Evolutionary conservation across 2,888 invertebrate species (phyloP), one percentile per base, ranked within the genome.

Genomic region (Drepana falcataria): DNA sequence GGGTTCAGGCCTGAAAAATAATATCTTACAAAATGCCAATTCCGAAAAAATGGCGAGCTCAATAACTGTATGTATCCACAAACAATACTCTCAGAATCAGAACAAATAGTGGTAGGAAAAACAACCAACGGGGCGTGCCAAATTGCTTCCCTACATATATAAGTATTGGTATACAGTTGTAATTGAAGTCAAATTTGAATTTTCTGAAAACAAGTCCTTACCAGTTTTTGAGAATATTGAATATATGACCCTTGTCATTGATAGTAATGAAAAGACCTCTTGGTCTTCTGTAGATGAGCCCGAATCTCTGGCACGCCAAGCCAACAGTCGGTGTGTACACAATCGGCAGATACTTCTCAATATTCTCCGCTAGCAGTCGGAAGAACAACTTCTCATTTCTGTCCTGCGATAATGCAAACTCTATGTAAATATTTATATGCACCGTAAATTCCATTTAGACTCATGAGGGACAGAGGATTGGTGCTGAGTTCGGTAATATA

Each of bases 291-390:
- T 97, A 98, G 79, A 99, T 97, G 61, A 98, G 94, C 49, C 99
- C 99, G 77, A 98, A 99, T 76, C 97, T 96, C 90, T 99, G 99
- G 81, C 99, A 99, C 0, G 99, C 99, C 77, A 96, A 91, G 1
- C 99, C 99, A 33, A 99, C 99, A 0, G 99, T 99, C 0, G 99
- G 99, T 0, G 99, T 99, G 83, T 99, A 99, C 33, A 99, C 97
- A 72, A 99, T 97, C 0, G 99, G 99, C 95, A 99, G 96, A 88
- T 98, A 94, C 77, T 95, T 94, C 83, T 98, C 97, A 59, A 98
- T 95, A 83, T 99, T 96, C 85, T 99, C 97, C 59, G 95, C 94
- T 51, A 99, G 86, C 51, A 99, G 94, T 60, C 97, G 94, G 91
- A 98, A 99, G 92, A 98, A 99, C 64, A 99, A 92, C 76, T 97